phyloP scores from a whole-genome alignment of 2,888 invertebrate species.

The Agonopterix heracliana region DNA sequence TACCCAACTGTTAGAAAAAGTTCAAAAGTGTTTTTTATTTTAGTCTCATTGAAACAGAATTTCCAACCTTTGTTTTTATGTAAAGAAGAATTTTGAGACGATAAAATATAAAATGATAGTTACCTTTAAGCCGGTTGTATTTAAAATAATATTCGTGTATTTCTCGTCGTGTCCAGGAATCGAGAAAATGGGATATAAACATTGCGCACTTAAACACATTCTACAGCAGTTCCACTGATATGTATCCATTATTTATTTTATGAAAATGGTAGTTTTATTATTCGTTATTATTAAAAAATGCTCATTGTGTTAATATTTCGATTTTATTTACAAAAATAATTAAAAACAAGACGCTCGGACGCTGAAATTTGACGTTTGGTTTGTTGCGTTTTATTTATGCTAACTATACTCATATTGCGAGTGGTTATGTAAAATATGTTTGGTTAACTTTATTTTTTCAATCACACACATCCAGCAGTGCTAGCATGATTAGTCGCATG shows the following conservation, averaged over 20 bases:
- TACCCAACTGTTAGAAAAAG: conserved; percentile 25
- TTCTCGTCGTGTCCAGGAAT: conserved; percentile 38
- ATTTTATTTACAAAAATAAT: too few relatives aligned
- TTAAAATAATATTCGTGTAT: conserved; percentile 38
- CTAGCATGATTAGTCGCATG: too few relatives aligned
- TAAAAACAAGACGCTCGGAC: too few relatives aligned
- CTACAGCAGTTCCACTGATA: conserved; percentile 48
- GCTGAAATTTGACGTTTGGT: too few relatives aligned
- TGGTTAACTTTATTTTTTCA: too few relatives aligned
- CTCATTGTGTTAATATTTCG: too few relatives aligned
- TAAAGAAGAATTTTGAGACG: conserved; percentile 6
- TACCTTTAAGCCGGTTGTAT: conserved; percentile 44
- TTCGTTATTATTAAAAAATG: too few relatives aligned
- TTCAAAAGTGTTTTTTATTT: conserved; percentile 24
- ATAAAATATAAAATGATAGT: conserved; percentile 10
- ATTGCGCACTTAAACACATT: conserved; percentile 37
- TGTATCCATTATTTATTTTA: conserved; percentile 18
- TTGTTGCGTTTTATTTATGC: too few relatives aligned
- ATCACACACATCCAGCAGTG: too few relatives aligned
- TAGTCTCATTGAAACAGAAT: conserved; percentile 30
- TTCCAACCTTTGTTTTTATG: conserved; percentile 31
- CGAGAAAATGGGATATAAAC: conserved; percentile 44
- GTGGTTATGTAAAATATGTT: too few relatives aligned
- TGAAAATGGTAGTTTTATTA: background rate
- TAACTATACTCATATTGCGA: too few relatives aligned